These are phyloP conservation scores for Drosophila watanabei DNA, from an alignment of 1,140 invertebrate genomes.

Conservation along the genomic window DNA sequence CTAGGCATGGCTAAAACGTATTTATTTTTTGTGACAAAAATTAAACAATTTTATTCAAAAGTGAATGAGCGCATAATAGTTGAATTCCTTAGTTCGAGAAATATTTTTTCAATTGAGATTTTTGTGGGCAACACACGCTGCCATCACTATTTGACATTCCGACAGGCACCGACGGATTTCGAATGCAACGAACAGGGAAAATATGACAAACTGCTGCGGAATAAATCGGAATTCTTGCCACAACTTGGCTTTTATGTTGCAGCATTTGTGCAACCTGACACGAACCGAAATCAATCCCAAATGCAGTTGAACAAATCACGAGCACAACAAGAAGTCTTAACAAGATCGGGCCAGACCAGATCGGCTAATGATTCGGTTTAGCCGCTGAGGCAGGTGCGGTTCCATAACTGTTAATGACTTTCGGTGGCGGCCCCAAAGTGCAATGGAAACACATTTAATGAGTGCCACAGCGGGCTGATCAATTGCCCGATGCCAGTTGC, in stretches of 20 bases:
- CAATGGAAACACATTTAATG: slow-evolving; percentile 66
- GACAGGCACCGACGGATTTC: slow-evolving; percentile 5
- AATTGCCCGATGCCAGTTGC: slow-evolving; percentile 42
- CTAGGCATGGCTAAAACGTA: not conserved
- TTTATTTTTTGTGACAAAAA: not conserved
- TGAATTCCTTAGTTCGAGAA: not conserved
- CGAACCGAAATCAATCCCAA: slow-evolving; percentile 58
- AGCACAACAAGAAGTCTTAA: slow-evolving; percentile 52
- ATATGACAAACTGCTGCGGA: slow-evolving; percentile 46
- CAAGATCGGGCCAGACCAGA: slow-evolving; percentile 28
- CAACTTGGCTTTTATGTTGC: slow-evolving; percentile 48
- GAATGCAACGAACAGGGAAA: slow-evolving; percentile 12
- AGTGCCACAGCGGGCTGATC: slow-evolving; percentile 37
- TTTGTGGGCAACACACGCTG: slow-evolving; percentile 1
- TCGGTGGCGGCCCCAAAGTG: slow-evolving; percentile 66
- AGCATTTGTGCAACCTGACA: slow-evolving; percentile 39
- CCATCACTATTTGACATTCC: slow-evolving; percentile 21
- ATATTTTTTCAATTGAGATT: not conserved
- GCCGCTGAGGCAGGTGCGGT: slow-evolving; percentile 52
- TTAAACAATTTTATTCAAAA: not conserved
- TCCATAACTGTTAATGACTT: slow-evolving; percentile 72
- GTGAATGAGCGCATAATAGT: not conserved
- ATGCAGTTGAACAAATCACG: slow-evolving; percentile 70
- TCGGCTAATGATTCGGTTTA: slow-evolving; percentile 48
- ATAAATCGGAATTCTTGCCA: slow-evolving; percentile 53